Conservation (phyloP, 2,888 invertebrate species). For the Amblyteles armatorius region DNA sequence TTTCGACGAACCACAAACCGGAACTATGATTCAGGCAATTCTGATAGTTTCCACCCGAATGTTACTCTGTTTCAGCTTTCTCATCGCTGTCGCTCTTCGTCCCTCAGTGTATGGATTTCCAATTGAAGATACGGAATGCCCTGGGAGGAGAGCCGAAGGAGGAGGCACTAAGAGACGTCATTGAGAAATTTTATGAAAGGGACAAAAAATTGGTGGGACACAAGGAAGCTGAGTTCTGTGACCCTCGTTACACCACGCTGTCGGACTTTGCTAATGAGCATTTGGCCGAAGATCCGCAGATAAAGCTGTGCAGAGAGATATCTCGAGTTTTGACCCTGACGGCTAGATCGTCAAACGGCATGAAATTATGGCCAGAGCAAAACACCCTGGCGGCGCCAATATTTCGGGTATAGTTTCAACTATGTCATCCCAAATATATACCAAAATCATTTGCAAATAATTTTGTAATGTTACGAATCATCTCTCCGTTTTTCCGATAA, state of each 20-base stretch:
- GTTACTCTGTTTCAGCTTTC: neutral
- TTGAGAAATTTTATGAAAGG: slow-evolving; percentile 71
- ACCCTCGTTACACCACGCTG: slow-evolving; percentile 76
- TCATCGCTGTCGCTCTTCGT: neutral
- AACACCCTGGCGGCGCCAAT: slow-evolving; percentile 76
- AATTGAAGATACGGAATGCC: slow-evolving; percentile 71
- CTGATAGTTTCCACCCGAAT: slow-evolving; percentile 8
- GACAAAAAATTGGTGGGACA: slow-evolving; percentile 74
- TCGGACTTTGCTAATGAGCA: slow-evolving; percentile 74
- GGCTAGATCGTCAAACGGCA: slow-evolving; percentile 69
- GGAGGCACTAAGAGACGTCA: slow-evolving; percentile 72
- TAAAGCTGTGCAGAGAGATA: slow-evolving; percentile 77
- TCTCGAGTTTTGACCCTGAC: slow-evolving; percentile 70
- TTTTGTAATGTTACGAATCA: slow-evolving; percentile 22
- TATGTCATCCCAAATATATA: neutral
- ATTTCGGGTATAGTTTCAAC: slow-evolving; percentile 74
- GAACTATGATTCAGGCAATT: slow-evolving; percentile 76
- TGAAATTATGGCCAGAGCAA: slow-evolving; percentile 75
- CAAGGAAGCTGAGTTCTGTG: slow-evolving; percentile 71
- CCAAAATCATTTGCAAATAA: neutral
- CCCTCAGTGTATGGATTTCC: slow-evolving; percentile 77
- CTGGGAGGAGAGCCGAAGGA: slow-evolving; percentile 75
- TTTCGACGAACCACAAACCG: slow-evolving; percentile 75
- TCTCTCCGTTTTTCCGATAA: slow-evolving; percentile 3
- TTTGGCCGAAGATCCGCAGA: slow-evolving; percentile 73